Evolutionary conservation across 2,113 vertebrate genomes (phyloP), one percentile per base, ranked within the genome.

Genomic region (Eira barbara): DNA sequence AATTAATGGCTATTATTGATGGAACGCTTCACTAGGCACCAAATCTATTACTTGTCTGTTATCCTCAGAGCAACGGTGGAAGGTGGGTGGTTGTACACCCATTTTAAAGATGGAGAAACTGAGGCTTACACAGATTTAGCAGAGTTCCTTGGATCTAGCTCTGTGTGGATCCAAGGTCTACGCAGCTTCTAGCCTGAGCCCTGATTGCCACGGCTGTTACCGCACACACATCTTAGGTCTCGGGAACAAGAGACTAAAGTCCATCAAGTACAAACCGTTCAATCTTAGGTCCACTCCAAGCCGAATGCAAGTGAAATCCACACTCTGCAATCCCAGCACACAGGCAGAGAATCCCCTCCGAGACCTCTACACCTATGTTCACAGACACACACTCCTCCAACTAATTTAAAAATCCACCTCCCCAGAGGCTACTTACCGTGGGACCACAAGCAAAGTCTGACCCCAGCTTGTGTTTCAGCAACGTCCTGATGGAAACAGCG

Each of bases 381-480:
- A 49, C 89, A 96, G 81, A 89, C n/a, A 45, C 23, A 63, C 45
- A 73, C 1, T 36, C 57, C 69, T 55, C 55, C n/a, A 74, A 52
- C 82, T 52, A 31, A 52, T 42, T 73, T 69, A 49, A 89, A 92
- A 90, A 86, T 84, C 65, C 59, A 25, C 52, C 52, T 63, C 12
- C 69, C 71, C 31, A 18, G 29, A 49, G 0, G 31, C 85, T 52
- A 97, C 97, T 97, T 29, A 98, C 97, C 96, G 34, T 0, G 0
- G 76, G 73, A 81, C 65, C 45, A 39, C 15, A 55, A 91, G 73
- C 61, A 61, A 89, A 59, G 29, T 67, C 80, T 55, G 74, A 82
- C 63, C 29, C 90, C 47, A 63, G 42, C 27, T 61, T 45, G n/a
- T 10, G 36, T 42, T 89, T 94, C 80, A 74, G 59, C 0, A 0